Percentiles rank a stretch among this genome's conserved stretches.
Evolutionary conservation across 2,113 vertebrate genomes (phyloP).

Genomic region (Naja naja): DNA sequence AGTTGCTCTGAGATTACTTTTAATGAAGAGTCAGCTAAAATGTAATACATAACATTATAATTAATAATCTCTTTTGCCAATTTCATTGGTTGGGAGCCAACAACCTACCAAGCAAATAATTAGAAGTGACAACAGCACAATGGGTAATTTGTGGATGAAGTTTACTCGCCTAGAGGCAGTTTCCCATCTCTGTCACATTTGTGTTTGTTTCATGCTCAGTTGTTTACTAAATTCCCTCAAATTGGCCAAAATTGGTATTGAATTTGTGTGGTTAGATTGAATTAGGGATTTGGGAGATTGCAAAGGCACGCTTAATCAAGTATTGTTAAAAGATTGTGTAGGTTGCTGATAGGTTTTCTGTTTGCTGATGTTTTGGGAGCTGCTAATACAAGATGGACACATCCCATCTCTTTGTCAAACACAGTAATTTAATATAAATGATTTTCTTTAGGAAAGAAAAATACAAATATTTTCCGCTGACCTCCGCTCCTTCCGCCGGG

Average conservation of each 20-base stretch:
- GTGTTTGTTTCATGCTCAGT: background rate
- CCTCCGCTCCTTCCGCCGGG: too few species aligned
- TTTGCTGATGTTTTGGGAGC: background rate
- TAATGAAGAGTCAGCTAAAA: background rate
- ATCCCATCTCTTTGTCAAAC: background rate
- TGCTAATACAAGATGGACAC: background rate
- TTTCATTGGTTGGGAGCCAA: background rate
- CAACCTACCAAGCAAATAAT: background rate
- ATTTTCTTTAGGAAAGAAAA: background rate
- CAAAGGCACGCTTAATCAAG: background rate
- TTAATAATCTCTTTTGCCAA: background rate
- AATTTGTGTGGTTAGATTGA: constrained; percentile 11
- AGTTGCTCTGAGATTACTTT: background rate
- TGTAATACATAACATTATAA: background rate
- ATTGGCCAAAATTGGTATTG: constrained; percentile 22
- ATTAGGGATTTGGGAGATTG: constrained; percentile 12
- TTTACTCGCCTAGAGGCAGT: background rate
- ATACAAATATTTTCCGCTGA: background rate
- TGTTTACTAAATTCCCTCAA: constrained; percentile 11
- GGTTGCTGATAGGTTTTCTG: background rate
- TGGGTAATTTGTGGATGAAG: background rate
- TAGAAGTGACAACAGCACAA: background rate
- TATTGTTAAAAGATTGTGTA: background rate
- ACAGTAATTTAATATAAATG: background rate
- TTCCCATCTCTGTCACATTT: background rate